phyloP scores from a whole-genome alignment of 2,888 invertebrate species.

The Pseudoips prasinana region DNA sequence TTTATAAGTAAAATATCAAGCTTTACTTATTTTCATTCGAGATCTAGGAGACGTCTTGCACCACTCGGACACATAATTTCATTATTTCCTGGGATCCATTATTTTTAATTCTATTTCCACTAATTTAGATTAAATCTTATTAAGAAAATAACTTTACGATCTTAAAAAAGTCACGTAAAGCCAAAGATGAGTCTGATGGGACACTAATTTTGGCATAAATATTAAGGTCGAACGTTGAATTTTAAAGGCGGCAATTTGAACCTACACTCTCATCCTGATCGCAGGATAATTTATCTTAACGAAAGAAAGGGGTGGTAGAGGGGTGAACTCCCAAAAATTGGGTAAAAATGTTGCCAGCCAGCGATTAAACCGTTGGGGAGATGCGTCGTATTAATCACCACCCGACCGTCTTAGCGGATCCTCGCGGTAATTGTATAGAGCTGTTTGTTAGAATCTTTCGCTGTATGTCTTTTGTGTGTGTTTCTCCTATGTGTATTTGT shows the following conservation, averaged over 20 bases:
- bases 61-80: too few species aligned
- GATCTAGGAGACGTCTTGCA: too few species aligned
- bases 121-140: background rate
- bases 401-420: slow-evolving; percentile 75
- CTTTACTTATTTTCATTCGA: too few species aligned
- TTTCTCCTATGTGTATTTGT: too few species aligned
- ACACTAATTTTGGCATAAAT: slow-evolving; percentile 66
- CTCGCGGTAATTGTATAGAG: slow-evolving; percentile 56
- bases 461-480: too few species aligned
- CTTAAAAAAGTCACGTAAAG: slow-evolving; percentile 45
- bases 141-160: background rate
- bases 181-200: slow-evolving; percentile 11
- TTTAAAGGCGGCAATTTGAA: slow-evolving; percentile 82
- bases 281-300: slow-evolving; percentile 81
- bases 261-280: slow-evolving; percentile 82
- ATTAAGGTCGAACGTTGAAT: slow-evolving; percentile 75
- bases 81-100: too few species aligned
- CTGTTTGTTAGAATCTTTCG: too few species aligned
- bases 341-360: slow-evolving; percentile 82
- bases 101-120: too few species aligned
- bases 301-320: slow-evolving; percentile 79
- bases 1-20: too few species aligned
- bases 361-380: slow-evolving; percentile 81
- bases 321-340: slow-evolving; percentile 74
- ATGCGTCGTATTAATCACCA: slow-evolving; percentile 82